Conservation (phyloP, 2,888 invertebrate species). For the Nipponacmea schrenckii region DNA sequence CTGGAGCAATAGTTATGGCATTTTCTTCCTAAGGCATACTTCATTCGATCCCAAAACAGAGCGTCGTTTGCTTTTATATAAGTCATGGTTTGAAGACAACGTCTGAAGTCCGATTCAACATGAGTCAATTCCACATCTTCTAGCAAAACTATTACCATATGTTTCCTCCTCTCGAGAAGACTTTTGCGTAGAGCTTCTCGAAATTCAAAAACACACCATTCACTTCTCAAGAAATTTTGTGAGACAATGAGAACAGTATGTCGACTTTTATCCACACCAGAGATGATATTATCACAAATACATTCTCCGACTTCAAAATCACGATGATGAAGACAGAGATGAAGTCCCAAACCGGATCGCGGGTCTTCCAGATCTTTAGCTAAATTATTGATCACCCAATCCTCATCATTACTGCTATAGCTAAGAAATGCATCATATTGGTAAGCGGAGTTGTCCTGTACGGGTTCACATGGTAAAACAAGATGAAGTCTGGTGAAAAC, state of each 20-base stretch:
- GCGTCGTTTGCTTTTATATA: slow-evolving; percentile 88
- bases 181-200: slow-evolving; percentile 85
- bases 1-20: background rate
- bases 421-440: slow-evolving; percentile 88
- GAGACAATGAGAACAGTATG: slow-evolving; percentile 88
- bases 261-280: slow-evolving; percentile 85
- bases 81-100: slow-evolving; percentile 87
- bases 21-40: slow-evolving; percentile 80
- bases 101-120: slow-evolving; percentile 85
- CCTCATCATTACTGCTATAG: slow-evolving; percentile 81
- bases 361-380: slow-evolving; percentile 83
- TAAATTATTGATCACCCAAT: slow-evolving; percentile 85
- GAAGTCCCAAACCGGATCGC: slow-evolving; percentile 76
- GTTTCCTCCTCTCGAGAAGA: slow-evolving; percentile 79
- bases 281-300: slow-evolving; percentile 87
- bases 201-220: slow-evolving; percentile 90
- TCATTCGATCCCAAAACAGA: slow-evolving; percentile 92
- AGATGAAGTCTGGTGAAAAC: slow-evolving; percentile 39
- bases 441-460: slow-evolving; percentile 28
- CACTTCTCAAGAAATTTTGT: slow-evolving; percentile 88
- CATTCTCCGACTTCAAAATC: slow-evolving; percentile 55
- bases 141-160: slow-evolving; percentile 84
- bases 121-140: slow-evolving; percentile 86
- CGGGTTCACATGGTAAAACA: slow-evolving; percentile 34
- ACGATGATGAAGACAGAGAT: slow-evolving; percentile 42